Evolutionary conservation across 2,113 vertebrate genomes (phyloP).

Genomic region (Cyanoramphus novaezelandiae): DNA sequence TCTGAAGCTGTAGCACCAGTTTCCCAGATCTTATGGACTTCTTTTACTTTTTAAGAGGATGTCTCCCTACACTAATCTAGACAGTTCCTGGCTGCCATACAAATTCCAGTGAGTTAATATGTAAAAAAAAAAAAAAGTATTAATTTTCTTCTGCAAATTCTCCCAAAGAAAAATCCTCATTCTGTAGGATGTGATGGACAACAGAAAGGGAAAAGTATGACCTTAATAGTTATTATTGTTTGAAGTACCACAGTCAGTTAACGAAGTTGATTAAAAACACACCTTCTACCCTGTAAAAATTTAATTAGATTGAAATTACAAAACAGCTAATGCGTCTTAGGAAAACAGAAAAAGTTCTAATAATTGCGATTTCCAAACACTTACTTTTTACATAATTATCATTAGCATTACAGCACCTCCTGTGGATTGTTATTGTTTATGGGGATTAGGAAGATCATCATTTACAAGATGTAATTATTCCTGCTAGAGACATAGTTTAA

Average conservation of each 20-base stretch:
- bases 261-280: not conserved
- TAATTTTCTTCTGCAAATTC: not conserved
- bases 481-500: not conserved
- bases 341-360: not conserved
- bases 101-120: not conserved
- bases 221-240: not conserved
- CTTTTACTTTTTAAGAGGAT: not conserved
- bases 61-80: not conserved
- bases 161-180: not conserved
- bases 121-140: fast-evolving
- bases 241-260: not conserved
- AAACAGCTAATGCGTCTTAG: not conserved
- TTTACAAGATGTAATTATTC: constrained; percentile 5
- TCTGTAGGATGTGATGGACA: not conserved
- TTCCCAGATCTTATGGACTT: not conserved
- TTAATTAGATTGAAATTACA: not conserved
- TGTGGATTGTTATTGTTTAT: not conserved
- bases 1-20: not conserved
- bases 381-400: not conserved
- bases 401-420: not conserved
- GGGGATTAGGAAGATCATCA: not conserved
- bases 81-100: not conserved
- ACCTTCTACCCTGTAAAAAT: not conserved
- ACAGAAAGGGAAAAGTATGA: not conserved
- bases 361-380: not conserved